A percentile compares a stretch with the other conserved stretches of the same genome.
These are phyloP conservation scores for Cyphomyrmex costatus DNA, from an alignment of 1,140 invertebrate species.

Conservation along the genomic window DNA sequence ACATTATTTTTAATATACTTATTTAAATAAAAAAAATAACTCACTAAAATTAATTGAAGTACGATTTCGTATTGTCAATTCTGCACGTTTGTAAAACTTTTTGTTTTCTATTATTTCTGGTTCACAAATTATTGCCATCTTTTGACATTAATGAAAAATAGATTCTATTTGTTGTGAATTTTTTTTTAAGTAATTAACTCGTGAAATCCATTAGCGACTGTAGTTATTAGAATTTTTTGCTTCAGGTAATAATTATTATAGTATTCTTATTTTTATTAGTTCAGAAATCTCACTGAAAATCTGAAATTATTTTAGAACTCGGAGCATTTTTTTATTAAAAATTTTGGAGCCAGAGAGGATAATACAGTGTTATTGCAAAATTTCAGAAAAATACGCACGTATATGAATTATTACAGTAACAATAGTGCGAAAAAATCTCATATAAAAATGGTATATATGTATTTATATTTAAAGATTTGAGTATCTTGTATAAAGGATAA, in stretches of 20 bases:
- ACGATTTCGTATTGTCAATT: background rate
- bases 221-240: background rate
- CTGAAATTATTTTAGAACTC: background rate
- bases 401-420: background rate
- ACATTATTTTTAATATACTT: background rate
- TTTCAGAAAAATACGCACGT: background rate
- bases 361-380: background rate
- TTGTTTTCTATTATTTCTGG: background rate
- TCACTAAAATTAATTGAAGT: background rate
- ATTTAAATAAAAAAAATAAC: background rate
- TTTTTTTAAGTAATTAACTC: background rate
- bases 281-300: background rate
- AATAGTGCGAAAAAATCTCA: background rate
- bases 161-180: background rate
- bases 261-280: background rate
- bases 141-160: background rate
- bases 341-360: background rate
- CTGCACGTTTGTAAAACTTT: background rate
- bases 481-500: conserved; percentile 33
- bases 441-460: conserved; percentile 17
- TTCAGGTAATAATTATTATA: background rate
- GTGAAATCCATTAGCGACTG: background rate
- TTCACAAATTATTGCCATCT: background rate
- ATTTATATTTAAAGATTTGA: background rate
- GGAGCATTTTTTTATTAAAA: background rate